These are phyloP conservation scores for Euzophera pinguis DNA, from an alignment of 2,888 invertebrate species.

Conservation along the genomic window DNA sequence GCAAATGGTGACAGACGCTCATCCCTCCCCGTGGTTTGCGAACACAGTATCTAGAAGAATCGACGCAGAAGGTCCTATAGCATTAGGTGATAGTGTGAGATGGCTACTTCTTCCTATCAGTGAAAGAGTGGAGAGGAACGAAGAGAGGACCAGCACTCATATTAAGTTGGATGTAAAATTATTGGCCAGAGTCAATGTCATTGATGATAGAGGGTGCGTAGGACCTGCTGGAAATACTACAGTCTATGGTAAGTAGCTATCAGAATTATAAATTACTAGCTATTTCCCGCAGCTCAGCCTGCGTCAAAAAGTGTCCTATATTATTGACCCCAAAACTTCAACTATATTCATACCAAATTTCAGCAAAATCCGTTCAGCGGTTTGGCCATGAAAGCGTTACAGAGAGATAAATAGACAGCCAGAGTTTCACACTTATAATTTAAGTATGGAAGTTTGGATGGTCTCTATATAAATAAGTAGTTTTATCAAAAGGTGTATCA, in stretches of 20 bases:
- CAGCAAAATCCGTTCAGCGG: no score
- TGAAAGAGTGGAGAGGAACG: slow-evolving; percentile 33
- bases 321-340: no score
- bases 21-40: slow-evolving; percentile 61
- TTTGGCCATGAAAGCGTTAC: no score
- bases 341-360: no score
- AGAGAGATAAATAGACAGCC: no score
- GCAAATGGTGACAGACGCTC: slow-evolving; percentile 62
- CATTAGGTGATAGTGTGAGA: slow-evolving; percentile 37
- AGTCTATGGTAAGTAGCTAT: slow-evolving; percentile 51
- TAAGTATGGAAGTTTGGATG: no score
- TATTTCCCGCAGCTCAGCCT: no score
- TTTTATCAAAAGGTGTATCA: no score
- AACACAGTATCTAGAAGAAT: slow-evolving; percentile 44
- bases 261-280: no score
- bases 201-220: slow-evolving; percentile 59
- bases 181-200: slow-evolving; percentile 54
- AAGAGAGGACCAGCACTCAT: slow-evolving; percentile 20
- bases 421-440: no score
- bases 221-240: slow-evolving; percentile 63
- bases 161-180: slow-evolving; percentile 45
- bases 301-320: no score
- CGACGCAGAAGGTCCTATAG: slow-evolving; percentile 43
- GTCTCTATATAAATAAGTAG: no score
- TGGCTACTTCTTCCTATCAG: slow-evolving; percentile 48